These are phyloP conservation scores for Atta texana DNA, from an alignment of 1,140 invertebrate genomes.

Conservation along the genomic window DNA sequence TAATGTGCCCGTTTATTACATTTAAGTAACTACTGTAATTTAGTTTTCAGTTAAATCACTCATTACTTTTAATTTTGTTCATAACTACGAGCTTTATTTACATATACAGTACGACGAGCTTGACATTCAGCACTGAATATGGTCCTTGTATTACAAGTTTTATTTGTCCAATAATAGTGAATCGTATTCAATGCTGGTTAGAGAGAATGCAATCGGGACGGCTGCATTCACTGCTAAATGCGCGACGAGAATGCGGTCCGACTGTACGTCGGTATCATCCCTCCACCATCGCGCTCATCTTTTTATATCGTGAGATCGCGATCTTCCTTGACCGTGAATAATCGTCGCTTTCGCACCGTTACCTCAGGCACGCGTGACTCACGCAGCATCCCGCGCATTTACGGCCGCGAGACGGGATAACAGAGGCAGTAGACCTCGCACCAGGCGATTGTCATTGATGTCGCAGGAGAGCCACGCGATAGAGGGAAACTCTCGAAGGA, in stretches of 20 bases:
- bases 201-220: not conserved
- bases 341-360: constrained; percentile 55
- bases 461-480: constrained; percentile 48
- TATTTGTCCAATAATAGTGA: constrained; percentile 10
- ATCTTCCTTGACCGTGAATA: constrained; percentile 58
- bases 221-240: constrained; percentile 26
- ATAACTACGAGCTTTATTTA: no score
- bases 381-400: constrained; percentile 46
- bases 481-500: constrained; percentile 65
- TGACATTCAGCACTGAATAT: not conserved
- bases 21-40: no score
- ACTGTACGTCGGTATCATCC: constrained; percentile 18
- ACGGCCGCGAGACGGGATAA: not conserved
- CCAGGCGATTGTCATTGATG: constrained; percentile 59
- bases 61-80: no score
- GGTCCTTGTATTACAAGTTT: not conserved
- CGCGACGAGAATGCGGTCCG: constrained; percentile 23
- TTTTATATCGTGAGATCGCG: constrained; percentile 49
- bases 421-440: constrained; percentile 1
- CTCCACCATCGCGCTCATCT: constrained; percentile 36
- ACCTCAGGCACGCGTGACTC: constrained; percentile 51
- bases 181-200: not conserved
- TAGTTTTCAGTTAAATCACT: no score
- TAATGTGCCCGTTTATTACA: no score
- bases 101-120: not conserved